A percentile compares a stretch with the other conserved stretches of the same genome.
These are phyloP conservation scores for Netta rufina DNA, from an alignment of 2,797 vertebrate genomes.

Conservation along the genomic window DNA sequence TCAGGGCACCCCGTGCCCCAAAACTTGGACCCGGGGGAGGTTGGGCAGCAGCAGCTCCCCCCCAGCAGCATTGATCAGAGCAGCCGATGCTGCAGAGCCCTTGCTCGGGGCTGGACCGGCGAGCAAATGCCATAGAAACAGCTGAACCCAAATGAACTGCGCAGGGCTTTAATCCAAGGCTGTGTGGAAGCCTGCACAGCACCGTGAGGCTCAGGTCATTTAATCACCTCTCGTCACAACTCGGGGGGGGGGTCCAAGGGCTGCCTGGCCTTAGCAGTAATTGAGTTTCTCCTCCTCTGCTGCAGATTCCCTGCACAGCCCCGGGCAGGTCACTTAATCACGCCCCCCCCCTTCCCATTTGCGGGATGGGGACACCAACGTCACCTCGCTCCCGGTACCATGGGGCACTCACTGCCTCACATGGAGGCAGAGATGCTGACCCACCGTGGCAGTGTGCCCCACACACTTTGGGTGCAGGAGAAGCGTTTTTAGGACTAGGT, in stretches of 20 bases:
- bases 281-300: neutral
- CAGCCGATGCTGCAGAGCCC: neutral
- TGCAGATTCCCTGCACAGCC: accelerated
- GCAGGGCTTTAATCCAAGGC: neutral
- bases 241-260: neutral
- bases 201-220: neutral
- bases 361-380: neutral
- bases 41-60: neutral
- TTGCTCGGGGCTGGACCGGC: neutral
- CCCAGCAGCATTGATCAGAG: neutral
- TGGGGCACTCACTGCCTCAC: accelerated
- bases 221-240: neutral
- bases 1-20: neutral
- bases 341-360: neutral
- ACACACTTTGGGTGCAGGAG: neutral
- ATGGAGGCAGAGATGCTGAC: neutral
- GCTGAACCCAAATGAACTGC: slow-evolving; percentile 9
- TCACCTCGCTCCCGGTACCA: neutral
- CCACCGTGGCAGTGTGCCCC: accelerated
- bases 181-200: neutral
- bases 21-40: neutral
- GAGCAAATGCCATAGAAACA: neutral
- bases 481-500: neutral
- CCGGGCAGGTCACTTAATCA: neutral
- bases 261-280: neutral